Evolutionary conservation across 2,888 invertebrate species (phyloP), one percentile per base, ranked within the genome.

Genomic region (Ophioninae sp.): DNA sequence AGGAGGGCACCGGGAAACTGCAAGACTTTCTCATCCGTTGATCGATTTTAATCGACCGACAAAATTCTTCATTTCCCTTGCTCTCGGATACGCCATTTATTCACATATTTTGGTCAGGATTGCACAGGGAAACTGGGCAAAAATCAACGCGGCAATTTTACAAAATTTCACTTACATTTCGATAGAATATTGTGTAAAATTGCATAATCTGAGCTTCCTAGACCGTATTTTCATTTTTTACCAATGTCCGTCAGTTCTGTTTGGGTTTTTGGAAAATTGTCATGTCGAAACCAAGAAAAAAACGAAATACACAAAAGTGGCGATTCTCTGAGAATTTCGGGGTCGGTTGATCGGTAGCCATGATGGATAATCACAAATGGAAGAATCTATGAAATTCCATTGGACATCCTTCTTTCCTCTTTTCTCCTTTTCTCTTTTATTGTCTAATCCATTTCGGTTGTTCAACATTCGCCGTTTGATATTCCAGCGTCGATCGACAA

Each of bases 391-490:
- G 20, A 23, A 44, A 82, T 44, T 67, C 64, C 13, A 75, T 23
- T 30, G 30, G 30, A 30, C 30, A 30, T 30, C 6, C n/a, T 30
- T 22, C 13, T 2, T 22, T 37, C 9, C 44, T 44, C 2, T 64
- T 7, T 63, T 39, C 39, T 68, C 23, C 65, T 71, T 44, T 63
- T 67, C 61, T 69, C 39, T 10, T 83, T 83, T 83, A 80, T 83
- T 83, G 22, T 72, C 71, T 59, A 72, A 71, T 63, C 13, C 68
- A 44, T 37, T 17, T 30, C 23, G 7, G 9, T 8, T 3, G 13
- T 51, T 9, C n/a, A 17, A 56, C 6, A 6, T n/a, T 23, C 67
- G 0, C n/a, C 39, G 37, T 63, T 17, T 10, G 17, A 17, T 51
- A 17, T 51, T 51, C 51, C 51, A 51, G 51, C 51, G 51, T 51